Evolutionary conservation across 2,888 invertebrate species (phyloP), one percentile per base, ranked within the genome.

Genomic region (Sarcophaga rosellei): DNA sequence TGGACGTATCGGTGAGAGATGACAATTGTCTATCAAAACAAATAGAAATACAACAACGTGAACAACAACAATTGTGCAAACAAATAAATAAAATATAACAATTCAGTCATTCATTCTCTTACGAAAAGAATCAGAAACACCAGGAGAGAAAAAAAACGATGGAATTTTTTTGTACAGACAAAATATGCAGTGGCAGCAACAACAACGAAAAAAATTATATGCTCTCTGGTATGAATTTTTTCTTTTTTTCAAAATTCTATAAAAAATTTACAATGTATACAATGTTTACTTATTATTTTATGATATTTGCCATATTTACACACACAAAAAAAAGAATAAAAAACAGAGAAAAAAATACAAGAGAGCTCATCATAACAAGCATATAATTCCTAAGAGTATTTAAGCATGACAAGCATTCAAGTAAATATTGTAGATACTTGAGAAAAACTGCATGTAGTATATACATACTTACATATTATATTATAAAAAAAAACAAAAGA

Each of bases 21-120:
- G 88, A 87, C 88, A 88, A 88, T 88, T 88, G 88, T 88, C 88
- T 88, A 88, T 88, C 87, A 85, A 53, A 77, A 86, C 70, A 81
- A 84, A 69, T 76, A 79, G 59, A 85, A 81, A 84, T 77, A 82
- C 70, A 68, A 82, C 78, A 79, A 79, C 63, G 8, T 8, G 74
- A 82, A 85, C 63, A 78, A 73, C 81, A 53, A 68, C 47, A 77
- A 77, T 77, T 73, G 35, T 35, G 74, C 77, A 78, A 81, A 81
- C 77, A 81, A 81, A 84, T 84, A 84, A 80, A 84, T 84, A 84
- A 35, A 35, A 75, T 84, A 76, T 75, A 84, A 84, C 65, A 75
- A 74, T 68, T 65, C 23, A 66, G 25, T 59, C 47, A 76, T 75
- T 69, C 77, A 45, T 77, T 53, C n/a, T 73, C 17, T 68, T 21